Evolutionary conservation across 2,797 vertebrate genomes (phyloP).

Genomic region (Peromyscus eremicus): DNA sequence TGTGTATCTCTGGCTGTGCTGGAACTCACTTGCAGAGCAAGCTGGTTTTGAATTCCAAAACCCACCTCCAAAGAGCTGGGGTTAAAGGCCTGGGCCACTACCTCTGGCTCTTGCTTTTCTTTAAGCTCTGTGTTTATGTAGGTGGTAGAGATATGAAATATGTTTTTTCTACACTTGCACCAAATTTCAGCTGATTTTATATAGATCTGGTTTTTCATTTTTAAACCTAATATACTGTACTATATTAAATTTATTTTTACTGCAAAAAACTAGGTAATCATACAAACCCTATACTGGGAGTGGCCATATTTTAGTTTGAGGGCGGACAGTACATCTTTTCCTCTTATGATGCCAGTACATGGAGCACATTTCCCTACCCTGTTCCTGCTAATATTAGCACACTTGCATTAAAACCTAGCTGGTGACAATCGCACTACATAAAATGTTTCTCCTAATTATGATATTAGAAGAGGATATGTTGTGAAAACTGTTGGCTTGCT

Average conservation of each 20-base stretch:
- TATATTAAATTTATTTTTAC: constrained; percentile 43
- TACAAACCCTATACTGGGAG: not conserved
- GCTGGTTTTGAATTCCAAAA: not conserved
- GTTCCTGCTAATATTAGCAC: constrained; percentile 63
- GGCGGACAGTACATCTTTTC: not conserved
- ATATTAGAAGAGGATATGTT: constrained; percentile 68
- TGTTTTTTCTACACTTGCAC: not conserved
- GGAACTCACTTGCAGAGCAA: not conserved
- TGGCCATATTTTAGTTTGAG: constrained; percentile 18
- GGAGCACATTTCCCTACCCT: constrained; percentile 59
- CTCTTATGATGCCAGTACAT: not conserved
- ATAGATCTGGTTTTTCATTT: constrained; percentile 23
- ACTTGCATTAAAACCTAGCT: constrained; percentile 68
- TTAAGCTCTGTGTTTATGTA: not conserved
- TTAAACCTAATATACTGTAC: constrained; percentile 29
- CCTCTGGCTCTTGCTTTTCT: not conserved
- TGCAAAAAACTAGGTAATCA: constrained; percentile 14
- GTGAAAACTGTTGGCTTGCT: constrained; percentile 73
- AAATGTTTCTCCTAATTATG: constrained; percentile 67
- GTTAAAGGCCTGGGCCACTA: not conserved
- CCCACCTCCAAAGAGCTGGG: not conserved
- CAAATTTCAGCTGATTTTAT: not conserved
- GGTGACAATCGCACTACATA: constrained; percentile 32
- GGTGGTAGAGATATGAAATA: not conserved
- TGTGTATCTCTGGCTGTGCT: not conserved